Conservation (phyloP, 2,797 vertebrate species). For the Scolopax rusticola region DNA sequence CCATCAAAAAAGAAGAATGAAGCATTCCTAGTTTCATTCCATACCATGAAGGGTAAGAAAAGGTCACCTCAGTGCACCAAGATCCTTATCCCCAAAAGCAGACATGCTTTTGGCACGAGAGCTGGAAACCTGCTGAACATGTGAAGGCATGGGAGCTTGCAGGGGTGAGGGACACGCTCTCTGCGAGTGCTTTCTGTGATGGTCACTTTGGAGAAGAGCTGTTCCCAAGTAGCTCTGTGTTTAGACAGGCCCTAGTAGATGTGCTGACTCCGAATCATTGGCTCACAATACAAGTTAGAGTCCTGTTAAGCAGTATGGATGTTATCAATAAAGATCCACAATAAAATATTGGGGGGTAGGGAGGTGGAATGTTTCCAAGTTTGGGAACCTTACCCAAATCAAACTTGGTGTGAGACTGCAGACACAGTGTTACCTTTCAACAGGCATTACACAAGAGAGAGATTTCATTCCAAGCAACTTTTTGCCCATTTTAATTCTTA, state of each 20-base stretch:
- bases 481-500: constrained; percentile 7
- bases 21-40: background rate
- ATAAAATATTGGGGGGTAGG: rapidly evolving
- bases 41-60: background rate
- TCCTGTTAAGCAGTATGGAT: background rate
- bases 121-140: background rate
- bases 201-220: background rate
- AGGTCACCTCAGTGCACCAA: background rate
- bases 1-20: background rate
- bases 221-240: background rate
- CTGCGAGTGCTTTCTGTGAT: background rate
- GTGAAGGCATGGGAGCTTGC: background rate
- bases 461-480: background rate
- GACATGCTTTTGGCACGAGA: background rate
- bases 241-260: background rate
- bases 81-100: background rate
- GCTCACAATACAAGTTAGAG: background rate
- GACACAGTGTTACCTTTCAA: background rate
- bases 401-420: background rate
- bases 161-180: rapidly evolving
- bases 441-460: background rate
- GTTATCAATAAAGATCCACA: background rate
- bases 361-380: background rate
- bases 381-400: background rate
- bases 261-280: background rate